phyloP scores from a whole-genome alignment of 2,888 invertebrate genomes.

The Octonoba sinensis region DNA sequence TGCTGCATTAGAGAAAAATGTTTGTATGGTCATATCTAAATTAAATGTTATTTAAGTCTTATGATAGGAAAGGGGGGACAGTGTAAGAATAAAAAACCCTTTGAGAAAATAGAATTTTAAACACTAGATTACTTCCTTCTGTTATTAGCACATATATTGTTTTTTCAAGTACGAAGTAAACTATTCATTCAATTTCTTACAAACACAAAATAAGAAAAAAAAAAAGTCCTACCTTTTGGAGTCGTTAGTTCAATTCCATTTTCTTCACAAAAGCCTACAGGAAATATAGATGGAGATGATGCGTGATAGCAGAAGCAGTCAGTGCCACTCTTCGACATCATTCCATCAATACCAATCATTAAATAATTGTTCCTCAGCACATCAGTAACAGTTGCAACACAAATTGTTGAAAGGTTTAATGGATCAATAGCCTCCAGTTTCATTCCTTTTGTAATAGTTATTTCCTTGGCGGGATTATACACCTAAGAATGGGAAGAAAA shows the following conservation, averaged over 20 bases:
- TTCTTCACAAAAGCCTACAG: conserved; percentile 88
- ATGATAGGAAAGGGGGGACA: no score
- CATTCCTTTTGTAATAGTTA: conserved; percentile 72
- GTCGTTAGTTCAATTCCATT: conserved; percentile 88
- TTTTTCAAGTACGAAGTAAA: no score
- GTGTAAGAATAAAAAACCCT: no score
- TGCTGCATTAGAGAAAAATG: no score
- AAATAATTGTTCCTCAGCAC: conserved; percentile 92
- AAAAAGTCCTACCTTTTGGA: conserved; percentile 73
- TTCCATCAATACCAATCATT: conserved; percentile 96
- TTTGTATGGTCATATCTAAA: no score
- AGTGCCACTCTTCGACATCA: conserved; percentile 78
- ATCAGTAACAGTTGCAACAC: conserved; percentile 95
- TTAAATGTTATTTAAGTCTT: no score
- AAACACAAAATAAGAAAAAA: no score
- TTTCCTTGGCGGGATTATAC: conserved; percentile 33
- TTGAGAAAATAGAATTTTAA: no score
- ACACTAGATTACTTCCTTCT: no score
- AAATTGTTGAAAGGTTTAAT: conserved; percentile 91
- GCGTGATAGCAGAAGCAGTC: conserved; percentile 98
- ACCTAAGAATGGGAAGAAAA: conserved; percentile 29
- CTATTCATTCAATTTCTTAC: no score
- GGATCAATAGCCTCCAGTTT: conserved; percentile 97
- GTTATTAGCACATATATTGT: no score
- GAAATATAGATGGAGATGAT: conserved; percentile 82